A percentile compares a stretch with the other conserved stretches of the same genome.
phyloP scores from a whole-genome alignment of 1,140 invertebrate genomes.

The Drosophila burlai region DNA sequence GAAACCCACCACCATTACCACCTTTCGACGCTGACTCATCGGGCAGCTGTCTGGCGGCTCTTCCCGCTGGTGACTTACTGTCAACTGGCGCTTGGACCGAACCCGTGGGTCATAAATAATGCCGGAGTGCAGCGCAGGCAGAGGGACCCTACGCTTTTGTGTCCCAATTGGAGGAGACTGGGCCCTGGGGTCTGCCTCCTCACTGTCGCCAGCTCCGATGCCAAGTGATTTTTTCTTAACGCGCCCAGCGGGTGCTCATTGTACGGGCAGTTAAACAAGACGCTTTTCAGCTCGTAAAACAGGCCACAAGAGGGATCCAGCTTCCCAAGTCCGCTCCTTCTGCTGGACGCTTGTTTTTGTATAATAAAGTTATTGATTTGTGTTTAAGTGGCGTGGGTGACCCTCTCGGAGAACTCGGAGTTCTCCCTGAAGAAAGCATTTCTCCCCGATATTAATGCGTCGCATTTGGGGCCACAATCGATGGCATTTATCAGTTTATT shows the following conservation, averaged over 20 bases:
- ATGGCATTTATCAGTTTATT: constrained; percentile 62
- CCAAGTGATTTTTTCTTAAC: constrained; percentile 78
- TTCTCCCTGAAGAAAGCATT: constrained; percentile 33
- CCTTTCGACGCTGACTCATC: constrained; percentile 54
- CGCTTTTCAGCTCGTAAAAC: constrained; percentile 82
- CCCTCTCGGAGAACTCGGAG: background rate
- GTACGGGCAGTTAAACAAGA: constrained; percentile 80
- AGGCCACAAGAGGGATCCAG: constrained; percentile 45
- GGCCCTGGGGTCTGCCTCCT: constrained; percentile 31
- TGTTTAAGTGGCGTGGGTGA: constrained; percentile 79
- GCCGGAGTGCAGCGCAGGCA: constrained; percentile 4
- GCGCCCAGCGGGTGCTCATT: constrained; percentile 76
- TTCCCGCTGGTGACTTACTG: constrained; percentile 51
- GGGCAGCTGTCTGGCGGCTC: constrained; percentile 50
- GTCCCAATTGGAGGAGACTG: constrained; percentile 16
- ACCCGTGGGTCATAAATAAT: constrained; percentile 71
- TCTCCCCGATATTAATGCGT: constrained; percentile 56
- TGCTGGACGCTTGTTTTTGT: constrained; percentile 38
- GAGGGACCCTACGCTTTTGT: constrained; percentile 11
- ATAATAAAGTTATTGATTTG: constrained; percentile 83
- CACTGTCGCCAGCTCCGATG: constrained; percentile 51
- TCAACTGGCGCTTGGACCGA: constrained; percentile 72
- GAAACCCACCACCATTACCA: constrained; percentile 50
- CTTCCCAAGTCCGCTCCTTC: constrained; percentile 6
- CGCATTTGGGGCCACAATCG: constrained; percentile 50